These are phyloP conservation scores for Mesaphorura yosii DNA, from an alignment of 1,140 invertebrate genomes.

Conservation along the genomic window DNA sequence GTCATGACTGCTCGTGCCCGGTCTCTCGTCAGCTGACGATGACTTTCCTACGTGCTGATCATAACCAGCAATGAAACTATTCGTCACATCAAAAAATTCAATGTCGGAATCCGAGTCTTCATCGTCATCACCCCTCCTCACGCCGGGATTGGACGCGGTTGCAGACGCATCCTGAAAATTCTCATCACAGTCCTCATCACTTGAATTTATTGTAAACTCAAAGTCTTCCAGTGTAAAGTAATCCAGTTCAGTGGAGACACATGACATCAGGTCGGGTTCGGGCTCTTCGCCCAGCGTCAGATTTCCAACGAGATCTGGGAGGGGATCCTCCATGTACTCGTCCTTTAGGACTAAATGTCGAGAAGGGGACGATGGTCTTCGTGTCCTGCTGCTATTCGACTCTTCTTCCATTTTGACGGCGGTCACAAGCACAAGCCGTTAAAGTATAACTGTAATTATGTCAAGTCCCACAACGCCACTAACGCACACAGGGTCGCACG, in stretches of 20 bases:
- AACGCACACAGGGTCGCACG: no score
- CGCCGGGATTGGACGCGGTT: no score
- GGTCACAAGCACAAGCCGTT: no score
- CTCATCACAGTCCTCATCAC: conserved; percentile 20
- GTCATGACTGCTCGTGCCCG: no score
- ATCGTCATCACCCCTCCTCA: no score
- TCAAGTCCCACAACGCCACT: no score
- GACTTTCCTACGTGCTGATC: no score
- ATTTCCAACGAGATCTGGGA: conserved; percentile 30
- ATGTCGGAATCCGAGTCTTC: conserved; percentile 16
- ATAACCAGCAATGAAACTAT: background rate
- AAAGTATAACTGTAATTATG: no score
- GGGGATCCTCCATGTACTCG: conserved; percentile 30
- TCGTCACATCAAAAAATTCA: conserved; percentile 30
- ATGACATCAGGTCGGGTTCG: conserved; percentile 28
- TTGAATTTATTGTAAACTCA: conserved; percentile 25
- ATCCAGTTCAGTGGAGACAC: conserved; percentile 23
- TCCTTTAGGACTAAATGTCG: no score
- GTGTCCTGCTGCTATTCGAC: conserved; percentile 8
- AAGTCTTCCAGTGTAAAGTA: conserved; percentile 30
- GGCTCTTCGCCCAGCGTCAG: conserved; percentile 22
- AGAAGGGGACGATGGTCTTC: no score
- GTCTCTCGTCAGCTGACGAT: no score
- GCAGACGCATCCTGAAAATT: no score
- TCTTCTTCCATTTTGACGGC: conserved; percentile 8